Base-by-base conservation (phyloP, 2,797 vertebrate species). In the Sardinella longiceps region DNA sequence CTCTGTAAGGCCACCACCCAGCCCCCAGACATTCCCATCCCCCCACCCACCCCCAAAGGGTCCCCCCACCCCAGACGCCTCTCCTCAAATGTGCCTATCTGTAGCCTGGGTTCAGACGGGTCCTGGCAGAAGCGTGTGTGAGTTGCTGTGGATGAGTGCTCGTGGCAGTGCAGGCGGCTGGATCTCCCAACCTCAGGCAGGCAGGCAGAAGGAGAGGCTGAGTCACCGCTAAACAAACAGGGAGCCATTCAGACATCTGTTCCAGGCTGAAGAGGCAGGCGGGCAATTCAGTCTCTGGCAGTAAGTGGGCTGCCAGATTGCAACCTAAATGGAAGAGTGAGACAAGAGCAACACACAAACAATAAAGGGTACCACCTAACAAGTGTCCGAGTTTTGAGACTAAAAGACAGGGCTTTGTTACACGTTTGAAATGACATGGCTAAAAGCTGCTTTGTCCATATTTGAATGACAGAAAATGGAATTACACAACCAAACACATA, bases 171-270 rank as follows among this genome's bases (percentile, higher is more conserved):
- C 51, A 53, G 12, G 63, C 63, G 28, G 63, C 63, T 4, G 28
- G 63, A 14, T 70, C 63, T 18, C 63, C 60, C 33, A 10, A 39
- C 30, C 63, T 30, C 30, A 10, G 33, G 33, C 15, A 23, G 70
- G 20, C 30, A 10, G 33, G 33, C 15, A 23, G 70, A 39, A 39
- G 33, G 33, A 77, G 37, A 77, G 70, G 70, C 70, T 77, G 70
- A 77, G 70, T 77, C 70, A 43, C 37, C 23, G 15, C 70, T 43
- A 20, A 77, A 77, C 15, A 77, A 77, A 77, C 70, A 77, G 33
- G 70, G 33, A 77, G 70, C 37, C 15, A 23, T 77, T 77, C 33
- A 77, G 70, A 43, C 70, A 77, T 77, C 70, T 77, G 70, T 77
- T 77, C 18, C 70, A 39, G 10, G 33, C 18, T 77, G 33, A 39